These are phyloP conservation scores for Argyrosomus japonicus DNA, from an alignment of 2,113 vertebrate genomes.

Conservation along the genomic window DNA sequence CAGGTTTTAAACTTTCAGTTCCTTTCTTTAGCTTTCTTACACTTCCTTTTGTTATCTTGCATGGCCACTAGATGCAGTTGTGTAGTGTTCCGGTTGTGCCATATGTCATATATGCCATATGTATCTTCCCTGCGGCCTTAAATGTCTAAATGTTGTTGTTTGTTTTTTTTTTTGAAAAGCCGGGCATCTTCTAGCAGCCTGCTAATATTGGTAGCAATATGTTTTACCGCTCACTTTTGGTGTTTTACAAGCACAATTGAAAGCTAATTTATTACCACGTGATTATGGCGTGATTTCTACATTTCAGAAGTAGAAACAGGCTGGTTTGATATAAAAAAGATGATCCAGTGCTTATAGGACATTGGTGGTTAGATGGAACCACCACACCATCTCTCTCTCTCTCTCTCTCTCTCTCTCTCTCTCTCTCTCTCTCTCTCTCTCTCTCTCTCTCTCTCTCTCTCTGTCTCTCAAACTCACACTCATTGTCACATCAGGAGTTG, in stretches of 20 bases:
- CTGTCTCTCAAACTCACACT: conserved; percentile 44
- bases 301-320: background rate
- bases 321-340: background rate
- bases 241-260: conserved; percentile 1
- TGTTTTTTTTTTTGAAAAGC: background rate
- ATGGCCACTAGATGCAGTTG: too few species aligned
- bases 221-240: background rate
- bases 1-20: background rate
- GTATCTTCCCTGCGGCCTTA: background rate
- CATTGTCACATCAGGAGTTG: conserved; percentile 68
- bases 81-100: too few species aligned
- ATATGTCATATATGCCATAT: background rate
- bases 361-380: too few species aligned
- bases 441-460: background rate
- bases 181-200: background rate
- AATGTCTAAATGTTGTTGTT: too few species aligned
- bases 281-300: background rate
- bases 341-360: too few species aligned
- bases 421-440: background rate
- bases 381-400: too few species aligned
- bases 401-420: background rate
- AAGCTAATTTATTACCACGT: background rate
- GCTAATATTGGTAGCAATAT: background rate
- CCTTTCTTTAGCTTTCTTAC: background rate
- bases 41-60: background rate